A percentile compares a stretch with the other conserved stretches of the same genome.
These are phyloP conservation scores for Chironomus tepperi DNA, from an alignment of 1,140 invertebrate genomes.

Conservation along the genomic window DNA sequence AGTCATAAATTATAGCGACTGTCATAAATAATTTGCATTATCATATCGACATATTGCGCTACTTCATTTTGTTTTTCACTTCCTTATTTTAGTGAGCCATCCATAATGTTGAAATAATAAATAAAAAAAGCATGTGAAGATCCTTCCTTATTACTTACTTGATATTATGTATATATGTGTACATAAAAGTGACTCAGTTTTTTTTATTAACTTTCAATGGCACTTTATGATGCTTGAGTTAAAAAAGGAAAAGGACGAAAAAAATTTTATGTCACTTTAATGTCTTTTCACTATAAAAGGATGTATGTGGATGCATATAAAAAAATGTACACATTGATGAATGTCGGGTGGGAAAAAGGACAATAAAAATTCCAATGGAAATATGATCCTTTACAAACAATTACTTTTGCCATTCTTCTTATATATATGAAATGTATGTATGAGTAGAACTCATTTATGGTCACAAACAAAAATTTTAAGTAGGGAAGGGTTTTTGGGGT, in stretches of 20 bases:
- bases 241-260: neutral
- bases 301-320: neutral
- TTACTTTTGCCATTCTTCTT: neutral
- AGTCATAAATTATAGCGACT: too few species aligned
- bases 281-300: neutral
- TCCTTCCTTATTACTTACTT: neutral
- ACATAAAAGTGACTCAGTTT: neutral
- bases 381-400: constrained; percentile 8
- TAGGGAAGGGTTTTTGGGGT: too few species aligned
- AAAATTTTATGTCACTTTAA: constrained; percentile 9
- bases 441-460: too few species aligned
- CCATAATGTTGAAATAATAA: too few species aligned
- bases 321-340: neutral
- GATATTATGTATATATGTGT: neutral
- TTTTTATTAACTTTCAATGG: constrained; percentile 1
- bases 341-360: neutral
- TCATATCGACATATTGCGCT: too few species aligned
- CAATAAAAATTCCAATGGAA: neutral
- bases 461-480: too few species aligned
- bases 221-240: neutral
- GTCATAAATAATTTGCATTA: too few species aligned
- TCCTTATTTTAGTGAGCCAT: too few species aligned
- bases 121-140: too few species aligned
- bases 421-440: neutral
- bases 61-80: too few species aligned